Base-by-base conservation (phyloP, 1,140 invertebrate species). In the Rhopalosiphum maidis region DNA sequence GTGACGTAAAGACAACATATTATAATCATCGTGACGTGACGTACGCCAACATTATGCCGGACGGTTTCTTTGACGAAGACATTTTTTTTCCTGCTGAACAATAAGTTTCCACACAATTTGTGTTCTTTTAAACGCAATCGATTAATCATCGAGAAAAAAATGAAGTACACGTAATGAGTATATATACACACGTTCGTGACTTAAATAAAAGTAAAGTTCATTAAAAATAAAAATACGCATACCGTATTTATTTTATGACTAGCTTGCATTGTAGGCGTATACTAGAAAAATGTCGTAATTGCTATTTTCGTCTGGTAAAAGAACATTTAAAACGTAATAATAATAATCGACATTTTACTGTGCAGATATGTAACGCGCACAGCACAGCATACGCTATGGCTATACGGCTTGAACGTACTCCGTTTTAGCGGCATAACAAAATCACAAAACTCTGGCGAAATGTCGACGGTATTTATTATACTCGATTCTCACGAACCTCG, bases 121-220 rank as follows among this genome's bases (percentile, higher is more conserved):
- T n/a, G 60, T 77, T 77, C 30, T 77, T n/a, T n/a, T n/a, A 77
- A 77, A 77, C 60, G 60, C 15, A 77, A 77, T 77, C 30, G 60
- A 77, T 77, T 77, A 77, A 77, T n/a, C 60, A 77, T 77, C 15
- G 60, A n/a, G 60, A 77, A 77, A 77, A 77, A 77, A 77, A n/a
- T 77, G 18, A 77, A 77, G 60, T 77, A 77, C 60, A 77, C 60
- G n/a, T 77, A 77, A 77, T 77, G 60, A 77, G 60, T 77, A 5
- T n/a, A 15, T 15, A 77, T 30, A 35, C 11, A 6, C 30, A n/a
- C 60, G 60, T 77, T 77, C 60, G 60, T 77, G 60, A 77, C 60
- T 77, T 77, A 77, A 77, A n/a, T 77, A 77, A n/a, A 11, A n/a
- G 30, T 77, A 18, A 77, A 77, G 60, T 77, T 77, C 60, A 77